phyloP scores from a whole-genome alignment of 1,140 invertebrate genomes.

The Bilobella aurantiaca region DNA sequence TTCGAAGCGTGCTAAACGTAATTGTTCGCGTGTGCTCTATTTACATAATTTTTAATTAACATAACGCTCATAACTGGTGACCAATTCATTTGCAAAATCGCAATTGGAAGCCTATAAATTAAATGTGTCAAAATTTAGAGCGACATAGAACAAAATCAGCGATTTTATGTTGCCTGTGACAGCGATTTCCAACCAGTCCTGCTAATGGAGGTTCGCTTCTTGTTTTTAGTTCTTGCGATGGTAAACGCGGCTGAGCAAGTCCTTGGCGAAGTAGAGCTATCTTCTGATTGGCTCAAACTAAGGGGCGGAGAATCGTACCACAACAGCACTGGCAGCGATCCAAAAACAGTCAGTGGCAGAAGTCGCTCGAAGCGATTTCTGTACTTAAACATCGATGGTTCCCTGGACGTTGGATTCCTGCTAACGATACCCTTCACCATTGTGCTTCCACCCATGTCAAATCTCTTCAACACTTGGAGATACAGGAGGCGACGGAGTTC shows the following conservation, averaged over 20 bases:
- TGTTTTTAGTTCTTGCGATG: neutral
- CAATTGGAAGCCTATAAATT: no score
- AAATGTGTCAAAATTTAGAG: no score
- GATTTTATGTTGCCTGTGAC: no score
- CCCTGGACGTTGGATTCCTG: conserved; percentile 17
- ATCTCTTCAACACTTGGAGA: conserved; percentile 12
- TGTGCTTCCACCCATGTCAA: conserved; percentile 21
- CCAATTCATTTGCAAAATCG: no score
- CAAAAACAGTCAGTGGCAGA: neutral
- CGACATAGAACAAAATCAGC: no score
- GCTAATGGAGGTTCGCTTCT: neutral
- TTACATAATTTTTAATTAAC: no score
- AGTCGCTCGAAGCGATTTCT: conserved; percentile 9
- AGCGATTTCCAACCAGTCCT: no score
- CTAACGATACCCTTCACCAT: conserved; percentile 23
- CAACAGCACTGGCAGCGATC: neutral
- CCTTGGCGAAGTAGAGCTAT: neutral
- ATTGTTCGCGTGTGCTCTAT: no score
- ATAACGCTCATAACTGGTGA: no score
- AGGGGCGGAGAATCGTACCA: neutral
- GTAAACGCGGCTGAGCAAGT: neutral
- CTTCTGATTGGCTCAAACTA: neutral
- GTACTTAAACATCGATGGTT: neutral
- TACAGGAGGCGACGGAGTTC: conserved; percentile 8
- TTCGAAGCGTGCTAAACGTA: no score